These are phyloP conservation scores for Melolontha melolontha DNA, from an alignment of 2,888 invertebrate species.

Conservation along the genomic window DNA sequence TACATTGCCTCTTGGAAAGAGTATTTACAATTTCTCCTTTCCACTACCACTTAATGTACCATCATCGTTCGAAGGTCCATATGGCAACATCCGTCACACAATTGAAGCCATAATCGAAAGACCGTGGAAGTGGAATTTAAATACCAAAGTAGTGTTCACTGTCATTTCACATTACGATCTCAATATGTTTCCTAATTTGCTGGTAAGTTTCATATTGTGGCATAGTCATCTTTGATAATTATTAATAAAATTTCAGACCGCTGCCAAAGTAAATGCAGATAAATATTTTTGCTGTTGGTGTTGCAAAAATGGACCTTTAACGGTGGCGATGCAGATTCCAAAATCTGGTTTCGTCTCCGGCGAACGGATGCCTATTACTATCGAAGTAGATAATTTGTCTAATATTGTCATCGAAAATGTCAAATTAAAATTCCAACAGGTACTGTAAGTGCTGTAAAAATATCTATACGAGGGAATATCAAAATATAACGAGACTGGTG, in stretches of 20 bases:
- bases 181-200: slow-evolving; percentile 7
- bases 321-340: background rate
- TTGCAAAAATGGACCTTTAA: background rate
- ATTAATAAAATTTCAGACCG: background rate
- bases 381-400: background rate
- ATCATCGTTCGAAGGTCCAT: background rate
- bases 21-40: background rate
- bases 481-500: too few relatives aligned
- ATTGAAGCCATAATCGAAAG: background rate
- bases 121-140: slow-evolving; percentile 1
- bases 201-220: background rate
- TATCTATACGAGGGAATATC: too few relatives aligned
- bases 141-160: background rate
- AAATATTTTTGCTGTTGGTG: slow-evolving; percentile 1
- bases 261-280: background rate
- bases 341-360: background rate
- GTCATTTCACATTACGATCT: background rate
- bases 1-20: background rate
- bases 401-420: background rate
- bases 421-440: background rate
- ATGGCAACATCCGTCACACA: background rate
- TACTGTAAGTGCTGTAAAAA: too few relatives aligned
- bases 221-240: background rate
- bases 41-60: background rate
- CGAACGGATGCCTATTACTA: background rate